Evolutionary conservation across 2,888 invertebrate species (phyloP).

Genomic region (Fissipunctia ypsillon): DNA sequence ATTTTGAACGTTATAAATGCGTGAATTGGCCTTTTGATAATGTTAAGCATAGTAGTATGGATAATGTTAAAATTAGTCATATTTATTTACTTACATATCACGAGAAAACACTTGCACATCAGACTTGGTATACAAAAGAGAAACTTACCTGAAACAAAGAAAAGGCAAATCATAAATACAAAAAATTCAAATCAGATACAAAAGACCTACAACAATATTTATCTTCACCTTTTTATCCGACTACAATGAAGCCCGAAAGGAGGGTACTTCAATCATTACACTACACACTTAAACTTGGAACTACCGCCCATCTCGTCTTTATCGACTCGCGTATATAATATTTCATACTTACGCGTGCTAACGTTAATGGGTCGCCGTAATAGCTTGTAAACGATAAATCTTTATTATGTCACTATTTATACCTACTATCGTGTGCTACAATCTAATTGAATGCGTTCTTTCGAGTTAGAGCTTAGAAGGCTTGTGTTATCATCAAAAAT

Average conservation of each 20-base stretch:
- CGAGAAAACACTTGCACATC: background rate
- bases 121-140: background rate
- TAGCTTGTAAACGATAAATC: slow-evolving; percentile 52
- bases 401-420: slow-evolving; percentile 42
- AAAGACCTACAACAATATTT: background rate
- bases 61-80: background rate
- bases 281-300: slow-evolving; percentile 7
- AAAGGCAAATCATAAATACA: slow-evolving; percentile 12
- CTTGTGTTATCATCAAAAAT: background rate
- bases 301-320: slow-evolving; percentile 31
- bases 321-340: slow-evolving; percentile 48
- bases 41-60: background rate
- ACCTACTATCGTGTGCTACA: slow-evolving; percentile 32
- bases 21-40: background rate
- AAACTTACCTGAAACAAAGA: slow-evolving; percentile 58
- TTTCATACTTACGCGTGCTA: slow-evolving; percentile 49
- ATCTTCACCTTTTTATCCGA: background rate
- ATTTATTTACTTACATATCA: background rate
- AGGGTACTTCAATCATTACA: slow-evolving; percentile 15
- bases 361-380: slow-evolving; percentile 61
- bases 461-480: background rate
- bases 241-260: background rate
- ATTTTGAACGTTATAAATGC: background rate
- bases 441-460: slow-evolving; percentile 37
- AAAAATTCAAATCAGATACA: background rate